Conservation (phyloP, 2,113 vertebrate species). For the Trichechus manatus region DNA sequence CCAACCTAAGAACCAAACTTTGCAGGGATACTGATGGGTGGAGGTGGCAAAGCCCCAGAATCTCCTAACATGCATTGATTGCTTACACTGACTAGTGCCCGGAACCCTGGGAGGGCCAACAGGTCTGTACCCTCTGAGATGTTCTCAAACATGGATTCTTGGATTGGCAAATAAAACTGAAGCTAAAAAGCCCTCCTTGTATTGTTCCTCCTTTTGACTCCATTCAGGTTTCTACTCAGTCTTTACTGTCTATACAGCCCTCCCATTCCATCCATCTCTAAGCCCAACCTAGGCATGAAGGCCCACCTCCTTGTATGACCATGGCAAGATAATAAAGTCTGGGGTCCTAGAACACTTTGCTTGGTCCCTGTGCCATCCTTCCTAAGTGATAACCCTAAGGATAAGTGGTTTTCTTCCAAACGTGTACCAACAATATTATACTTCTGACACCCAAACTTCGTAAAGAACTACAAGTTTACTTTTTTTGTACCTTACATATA, state of each 20-base stretch:
- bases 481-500: not conserved
- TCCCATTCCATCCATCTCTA: not conserved
- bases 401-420: not conserved
- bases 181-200: not conserved
- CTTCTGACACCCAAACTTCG: not conserved
- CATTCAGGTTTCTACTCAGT: not conserved
- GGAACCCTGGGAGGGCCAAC: not conserved
- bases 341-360: not conserved
- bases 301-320: not conserved
- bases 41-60: not conserved
- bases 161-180: not conserved
- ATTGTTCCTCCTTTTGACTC: not conserved
- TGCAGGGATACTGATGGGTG: not conserved
- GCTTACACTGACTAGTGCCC: not conserved
- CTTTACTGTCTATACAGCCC: not conserved
- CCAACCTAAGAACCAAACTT: not conserved
- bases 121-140: not conserved
- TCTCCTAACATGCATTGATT: not conserved
- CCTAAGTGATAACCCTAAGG: not conserved
- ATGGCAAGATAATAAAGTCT: not conserved
- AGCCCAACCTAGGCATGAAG: not conserved
- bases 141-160: not conserved
- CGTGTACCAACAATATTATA: not conserved
- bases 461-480: not conserved
- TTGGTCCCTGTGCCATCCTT: not conserved